A percentile compares a stretch with the other conserved stretches of the same genome.
Conservation (phyloP, 2,113 vertebrate species). For the Cairina moschata region DNA sequence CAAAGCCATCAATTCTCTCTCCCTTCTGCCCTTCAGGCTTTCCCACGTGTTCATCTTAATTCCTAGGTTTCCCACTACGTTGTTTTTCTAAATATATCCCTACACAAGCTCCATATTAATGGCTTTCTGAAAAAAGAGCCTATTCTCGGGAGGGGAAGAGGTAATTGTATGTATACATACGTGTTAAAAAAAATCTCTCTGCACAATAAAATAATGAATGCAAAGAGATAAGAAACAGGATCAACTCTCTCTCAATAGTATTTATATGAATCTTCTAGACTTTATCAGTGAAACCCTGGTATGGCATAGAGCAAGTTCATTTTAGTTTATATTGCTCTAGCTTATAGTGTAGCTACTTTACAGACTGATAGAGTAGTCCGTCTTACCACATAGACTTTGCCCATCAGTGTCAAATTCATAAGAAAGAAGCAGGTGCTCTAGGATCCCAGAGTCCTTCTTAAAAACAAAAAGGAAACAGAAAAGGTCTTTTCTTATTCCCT, state of each 20-base stretch:
- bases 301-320: neutral
- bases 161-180: neutral
- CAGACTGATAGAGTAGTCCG: neutral
- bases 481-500: neutral
- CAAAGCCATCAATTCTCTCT: conserved; percentile 72
- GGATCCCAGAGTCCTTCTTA: neutral
- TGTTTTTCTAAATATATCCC: neutral
- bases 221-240: neutral
- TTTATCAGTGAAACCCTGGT: neutral
- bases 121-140: neutral
- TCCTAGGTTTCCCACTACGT: neutral
- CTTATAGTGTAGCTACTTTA: neutral
- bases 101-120: neutral
- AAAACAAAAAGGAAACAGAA: neutral
- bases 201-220: neutral
- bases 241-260: neutral
- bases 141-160: neutral
- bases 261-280: neutral
- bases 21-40: conserved; percentile 66
- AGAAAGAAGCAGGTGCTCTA: neutral
- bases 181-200: neutral
- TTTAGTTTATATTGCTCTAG: neutral
- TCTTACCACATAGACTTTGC: neutral
- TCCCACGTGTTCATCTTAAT: conserved; percentile 3
- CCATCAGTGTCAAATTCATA: neutral